Evolutionary conservation across 2,888 invertebrate species (phyloP), one percentile per base, ranked within the genome.

Genomic region (Acronicta psi): DNA sequence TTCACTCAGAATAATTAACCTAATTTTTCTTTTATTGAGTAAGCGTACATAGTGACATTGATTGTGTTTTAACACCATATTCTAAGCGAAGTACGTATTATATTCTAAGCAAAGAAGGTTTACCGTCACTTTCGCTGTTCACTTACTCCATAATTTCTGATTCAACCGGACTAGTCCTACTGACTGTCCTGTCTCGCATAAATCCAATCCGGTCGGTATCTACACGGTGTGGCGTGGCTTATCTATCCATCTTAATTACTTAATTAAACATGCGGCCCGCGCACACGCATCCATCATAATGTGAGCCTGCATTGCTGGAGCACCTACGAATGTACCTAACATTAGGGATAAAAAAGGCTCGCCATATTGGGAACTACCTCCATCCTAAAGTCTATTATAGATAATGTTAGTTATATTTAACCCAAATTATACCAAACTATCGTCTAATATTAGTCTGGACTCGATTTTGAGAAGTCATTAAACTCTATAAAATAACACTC

Each of bases 221-320:
- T 57, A 38, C 63, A 53, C 56, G 25, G 10, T 14, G 14, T 58
- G 61, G 58, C 55, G 14, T 58, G 61, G 58, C 55, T 61, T 81
- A 84, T 84, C 81, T 69, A 59, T 65, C 64, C 74, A 83, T 83
- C 84, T 81, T 81, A 83, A 83, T 86, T 76, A 76, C 73, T 76
- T 78, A 80, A 85, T 86, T 86, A 85, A 79, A 66, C 65, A 81
- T 80, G 80, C 82, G 73, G 53, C 60, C 68, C 79, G 72, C 78
- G 69, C 66, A 49, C 65, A 38, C 57, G 52, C 70, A 70, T 75
- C 61, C 61, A 73, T 76, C 73, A 72, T 67, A 72, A 56, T 61
- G 73, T 36, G 60, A 41, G 4, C 41, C 45, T 36, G 40, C 68
- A 45, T 68, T 52, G 38, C 51, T 40, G 17, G 13, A 23, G 38